Conservation (phyloP, 2,888 invertebrate genomes). For the Tetropium fuscum region DNA sequence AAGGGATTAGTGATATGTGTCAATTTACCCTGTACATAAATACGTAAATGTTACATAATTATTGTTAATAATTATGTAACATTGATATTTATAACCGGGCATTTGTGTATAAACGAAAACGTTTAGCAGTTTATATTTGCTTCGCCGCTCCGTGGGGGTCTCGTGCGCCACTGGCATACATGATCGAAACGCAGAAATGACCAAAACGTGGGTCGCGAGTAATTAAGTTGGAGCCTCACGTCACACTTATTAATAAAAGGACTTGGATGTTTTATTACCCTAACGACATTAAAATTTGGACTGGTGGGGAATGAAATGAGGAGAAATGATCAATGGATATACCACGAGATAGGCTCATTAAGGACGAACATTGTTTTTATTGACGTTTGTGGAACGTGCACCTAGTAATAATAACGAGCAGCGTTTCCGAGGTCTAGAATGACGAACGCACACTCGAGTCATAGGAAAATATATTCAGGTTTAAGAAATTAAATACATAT, state of each 20-base stretch:
- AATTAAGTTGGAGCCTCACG: background rate
- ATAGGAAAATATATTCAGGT: background rate
- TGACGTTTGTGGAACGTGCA: background rate
- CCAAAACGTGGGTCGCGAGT: conserved; percentile 1
- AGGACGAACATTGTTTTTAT: conserved; percentile 3
- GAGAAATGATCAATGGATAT: conserved; percentile 8
- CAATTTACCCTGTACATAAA: no score
- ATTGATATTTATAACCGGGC: no score
- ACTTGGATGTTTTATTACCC: background rate
- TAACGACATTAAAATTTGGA: conserved; percentile 5
- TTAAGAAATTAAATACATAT: background rate
- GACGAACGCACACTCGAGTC: background rate
- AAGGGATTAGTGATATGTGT: no score
- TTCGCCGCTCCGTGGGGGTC: no score
- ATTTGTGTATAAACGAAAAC: no score
- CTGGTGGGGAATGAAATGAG: background rate
- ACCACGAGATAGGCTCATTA: background rate
- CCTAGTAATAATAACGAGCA: conserved; percentile 3
- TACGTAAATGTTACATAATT: no score
- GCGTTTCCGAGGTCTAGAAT: background rate
- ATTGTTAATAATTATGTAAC: no score
- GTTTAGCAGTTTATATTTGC: no score
- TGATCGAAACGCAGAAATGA: background rate
- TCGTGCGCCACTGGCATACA: no score
- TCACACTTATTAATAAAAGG: conserved; percentile 17